Conservation (phyloP, 2,113 vertebrate species). For the Dissostichus mawsoni region DNA sequence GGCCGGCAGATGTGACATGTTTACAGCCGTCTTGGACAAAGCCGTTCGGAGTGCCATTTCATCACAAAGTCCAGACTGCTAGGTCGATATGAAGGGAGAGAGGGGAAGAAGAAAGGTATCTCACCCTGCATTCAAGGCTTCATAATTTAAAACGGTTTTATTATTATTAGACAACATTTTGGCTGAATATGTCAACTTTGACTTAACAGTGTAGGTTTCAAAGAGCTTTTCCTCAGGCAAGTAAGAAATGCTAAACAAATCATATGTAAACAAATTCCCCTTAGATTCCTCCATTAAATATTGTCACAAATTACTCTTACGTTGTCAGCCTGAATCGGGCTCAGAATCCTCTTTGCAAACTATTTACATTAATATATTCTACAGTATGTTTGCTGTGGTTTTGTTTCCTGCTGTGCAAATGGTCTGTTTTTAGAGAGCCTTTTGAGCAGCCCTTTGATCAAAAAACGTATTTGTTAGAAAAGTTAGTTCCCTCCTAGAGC, state of each 20-base stretch:
- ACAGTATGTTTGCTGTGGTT: slow-evolving; percentile 3
- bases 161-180: neutral
- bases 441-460: slow-evolving; percentile 36
- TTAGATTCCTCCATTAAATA: neutral
- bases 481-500: slow-evolving; percentile 17
- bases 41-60: slow-evolving; percentile 63
- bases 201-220: neutral
- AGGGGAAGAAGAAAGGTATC: slow-evolving; percentile 20
- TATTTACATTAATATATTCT: slow-evolving; percentile 10
- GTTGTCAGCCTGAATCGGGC: too few species aligned
- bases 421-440: neutral
- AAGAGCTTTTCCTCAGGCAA: neutral
- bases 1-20: slow-evolving; percentile 59
- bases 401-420: slow-evolving; percentile 33
- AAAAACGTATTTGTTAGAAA: slow-evolving; percentile 40
- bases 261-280: neutral
- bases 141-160: neutral
- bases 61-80: slow-evolving; percentile 65
- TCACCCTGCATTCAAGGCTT: slow-evolving; percentile 7
- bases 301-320: neutral
- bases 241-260: neutral
- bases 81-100: slow-evolving; percentile 54
- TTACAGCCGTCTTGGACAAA: slow-evolving; percentile 67
- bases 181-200: neutral
- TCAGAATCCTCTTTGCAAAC: neutral